Base-by-base conservation (phyloP, 2,797 vertebrate species). In the Philypnodon macrostomus region DNA sequence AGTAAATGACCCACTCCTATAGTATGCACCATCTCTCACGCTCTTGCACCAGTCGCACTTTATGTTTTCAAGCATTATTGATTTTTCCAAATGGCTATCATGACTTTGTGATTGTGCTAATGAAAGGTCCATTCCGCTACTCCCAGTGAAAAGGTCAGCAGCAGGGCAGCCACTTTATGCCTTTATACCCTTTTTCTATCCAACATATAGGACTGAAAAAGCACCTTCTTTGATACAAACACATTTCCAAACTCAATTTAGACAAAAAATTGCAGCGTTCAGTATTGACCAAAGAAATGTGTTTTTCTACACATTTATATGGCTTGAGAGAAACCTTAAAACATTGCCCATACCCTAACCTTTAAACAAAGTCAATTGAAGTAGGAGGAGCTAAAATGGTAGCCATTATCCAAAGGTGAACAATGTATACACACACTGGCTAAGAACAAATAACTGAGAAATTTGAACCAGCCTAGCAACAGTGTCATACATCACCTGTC, bases 11-110 rank as follows among this genome's bases (percentile, higher is more conserved):
- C 26, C 50, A 32, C 52, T 57, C 58, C 13, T 46, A n/a, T 21
- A 13, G 24, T 23, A 4, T 51, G 46, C 9, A 44, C 11, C 30
- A 14, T 58, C 56, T 57, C 52, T 44, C 30, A 53, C 59, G 58
- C 56, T 53, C 63, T 49, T 42, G 38, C 26, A 59, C 55, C 61
- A 68, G 4, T 6, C 39, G 3, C 21, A 27, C 39, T 40, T n/a
- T n/a, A 61, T 59, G 50, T 75, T 79, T 73, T 75, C 67, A 59
- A 71, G 63, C 54, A 16, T 53, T 53, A 82, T 80, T 47, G 77
- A 84, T 73, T 73, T 47, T 44, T 56, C 41, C 45, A 65, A 74
- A 69, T 56, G 47, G 57, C 67, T 33, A 38, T 70, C 61, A 57
- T 63, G 48, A 50, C 63, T 73, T 73, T 66, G 47, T 61, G 67